Conservation (phyloP, 2,888 invertebrate genomes). For the Yponomeuta malinellus region DNA sequence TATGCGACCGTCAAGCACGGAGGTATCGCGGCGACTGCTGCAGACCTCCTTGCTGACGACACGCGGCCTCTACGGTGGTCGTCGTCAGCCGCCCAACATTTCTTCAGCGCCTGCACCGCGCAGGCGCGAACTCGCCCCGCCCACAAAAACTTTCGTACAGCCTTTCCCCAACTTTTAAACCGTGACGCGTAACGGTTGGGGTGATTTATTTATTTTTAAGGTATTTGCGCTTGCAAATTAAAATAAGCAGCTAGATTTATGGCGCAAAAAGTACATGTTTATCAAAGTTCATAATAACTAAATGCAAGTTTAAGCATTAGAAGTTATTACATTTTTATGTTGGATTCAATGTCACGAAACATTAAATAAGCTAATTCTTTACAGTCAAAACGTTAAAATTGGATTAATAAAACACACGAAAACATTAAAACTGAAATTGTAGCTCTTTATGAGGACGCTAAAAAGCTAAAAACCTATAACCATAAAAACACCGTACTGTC, state of each 20-base stretch:
- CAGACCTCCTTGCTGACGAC: conserved; percentile 23
- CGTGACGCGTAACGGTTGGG: not conserved
- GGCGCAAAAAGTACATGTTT: not conserved
- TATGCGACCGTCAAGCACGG: conserved; percentile 54
- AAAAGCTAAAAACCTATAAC: conserved; percentile 10
- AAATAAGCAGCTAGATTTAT: not conserved
- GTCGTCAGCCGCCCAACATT: conserved; percentile 49
- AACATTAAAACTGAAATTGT: conserved; percentile 10
- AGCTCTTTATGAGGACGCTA: conserved; percentile 14
- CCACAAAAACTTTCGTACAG: conserved; percentile 50
- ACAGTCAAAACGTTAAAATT: not conserved
- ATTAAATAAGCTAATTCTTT: not conserved
- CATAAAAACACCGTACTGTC: conserved; percentile 11
- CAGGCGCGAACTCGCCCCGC: conserved; percentile 54
- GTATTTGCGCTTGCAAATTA: not conserved
- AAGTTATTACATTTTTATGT: not conserved
- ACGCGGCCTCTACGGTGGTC: conserved; percentile 39
- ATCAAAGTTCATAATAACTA: not conserved
- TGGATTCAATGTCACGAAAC: not conserved
- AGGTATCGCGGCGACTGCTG: conserved; percentile 60
- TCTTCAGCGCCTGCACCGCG: conserved; percentile 52
- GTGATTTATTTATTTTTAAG: not conserved
- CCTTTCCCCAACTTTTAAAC: conserved; percentile 9
- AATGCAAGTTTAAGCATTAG: not conserved
- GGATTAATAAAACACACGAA: not conserved